Conservation (phyloP, 1,140 invertebrate species). For the Temnothorax curvispinosus region DNA sequence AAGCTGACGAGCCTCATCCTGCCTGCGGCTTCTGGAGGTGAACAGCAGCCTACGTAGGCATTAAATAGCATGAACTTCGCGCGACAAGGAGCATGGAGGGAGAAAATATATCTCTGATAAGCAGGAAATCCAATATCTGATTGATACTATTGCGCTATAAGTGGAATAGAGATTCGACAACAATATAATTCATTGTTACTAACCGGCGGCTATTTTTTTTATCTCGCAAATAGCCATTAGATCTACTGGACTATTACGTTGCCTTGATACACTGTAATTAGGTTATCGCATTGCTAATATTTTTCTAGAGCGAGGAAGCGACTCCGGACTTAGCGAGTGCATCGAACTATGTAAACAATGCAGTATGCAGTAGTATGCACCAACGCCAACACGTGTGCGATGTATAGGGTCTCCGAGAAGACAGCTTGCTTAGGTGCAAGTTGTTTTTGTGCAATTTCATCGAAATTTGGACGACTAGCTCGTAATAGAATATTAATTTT, state of each 20-base stretch:
- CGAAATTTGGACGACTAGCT: not conserved
- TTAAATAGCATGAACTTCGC: not conserved
- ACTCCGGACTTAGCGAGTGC: too few species aligned
- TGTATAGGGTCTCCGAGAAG: not conserved
- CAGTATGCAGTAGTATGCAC: too few species aligned
- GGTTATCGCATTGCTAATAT: not conserved
- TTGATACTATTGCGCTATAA: not conserved
- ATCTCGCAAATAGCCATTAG: not conserved
- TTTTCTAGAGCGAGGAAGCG: not conserved
- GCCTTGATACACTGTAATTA: not conserved
- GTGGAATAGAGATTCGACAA: too few species aligned
- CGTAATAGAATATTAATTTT: too few species aligned
- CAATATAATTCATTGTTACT: not conserved
- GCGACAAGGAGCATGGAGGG: not conserved
- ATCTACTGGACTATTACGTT: not conserved
- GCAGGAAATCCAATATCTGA: not conserved
- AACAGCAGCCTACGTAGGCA: too few species aligned
- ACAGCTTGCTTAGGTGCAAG: not conserved
- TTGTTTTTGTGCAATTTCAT: too few species aligned
- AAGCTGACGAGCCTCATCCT: conserved; percentile 7
- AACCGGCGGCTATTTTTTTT: not conserved
- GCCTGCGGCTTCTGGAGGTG: not conserved
- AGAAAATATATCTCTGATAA: conserved; percentile 44
- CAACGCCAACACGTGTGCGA: not conserved
- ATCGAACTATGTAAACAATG: not conserved